phyloP scores from a whole-genome alignment of 2,888 invertebrate genomes.

The Diarsia rubi region DNA sequence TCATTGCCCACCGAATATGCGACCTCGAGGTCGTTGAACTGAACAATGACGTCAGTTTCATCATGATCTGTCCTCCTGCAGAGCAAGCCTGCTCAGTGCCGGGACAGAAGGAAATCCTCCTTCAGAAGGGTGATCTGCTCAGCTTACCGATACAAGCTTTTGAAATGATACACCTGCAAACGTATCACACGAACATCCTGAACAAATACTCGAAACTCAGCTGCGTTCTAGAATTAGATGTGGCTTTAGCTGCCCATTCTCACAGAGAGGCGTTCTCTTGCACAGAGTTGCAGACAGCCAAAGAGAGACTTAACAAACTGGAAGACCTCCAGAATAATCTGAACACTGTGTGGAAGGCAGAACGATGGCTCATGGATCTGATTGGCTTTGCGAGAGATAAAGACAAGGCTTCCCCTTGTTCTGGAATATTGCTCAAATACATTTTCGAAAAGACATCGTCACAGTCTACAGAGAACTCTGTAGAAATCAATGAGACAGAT shows the following conservation, averaged over 20 bases:
- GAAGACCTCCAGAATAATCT: conserved; percentile 96
- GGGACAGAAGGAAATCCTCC: conserved; percentile 95
- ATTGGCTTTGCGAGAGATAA: conserved; percentile 97
- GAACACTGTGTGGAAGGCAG: conserved; percentile 97
- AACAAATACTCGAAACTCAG: conserved; percentile 98
- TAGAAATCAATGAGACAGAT: conserved; percentile 88
- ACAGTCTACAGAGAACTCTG: conserved; percentile 77
- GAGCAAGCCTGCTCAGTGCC: conserved; percentile 98
- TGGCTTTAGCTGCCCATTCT: conserved; percentile 97
- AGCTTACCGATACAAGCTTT: conserved; percentile 98
- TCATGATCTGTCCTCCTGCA: conserved; percentile 97
- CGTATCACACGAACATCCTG: conserved; percentile 97
- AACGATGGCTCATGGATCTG: conserved; percentile 99
- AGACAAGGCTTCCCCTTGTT: conserved; percentile 84
- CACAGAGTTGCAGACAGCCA: conserved; percentile 96
- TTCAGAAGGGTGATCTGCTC: conserved; percentile 96
- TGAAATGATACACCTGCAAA: conserved; percentile 98
- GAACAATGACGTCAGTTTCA: conserved; percentile 96
- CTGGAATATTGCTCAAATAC: conserved; percentile 88
- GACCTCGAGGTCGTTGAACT: conserved; percentile 98
- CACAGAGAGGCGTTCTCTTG: conserved; percentile 98
- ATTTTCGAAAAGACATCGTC: conserved; percentile 82
- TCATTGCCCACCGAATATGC: conserved; percentile 95
- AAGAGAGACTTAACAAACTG: conserved; percentile 95
- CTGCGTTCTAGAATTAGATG: conserved; percentile 97